Percentiles rank a stretch among this genome's conserved stretches.
Evolutionary conservation across 2,888 invertebrate genomes (phyloP).

Genomic region (Macroteleia sp.): DNA sequence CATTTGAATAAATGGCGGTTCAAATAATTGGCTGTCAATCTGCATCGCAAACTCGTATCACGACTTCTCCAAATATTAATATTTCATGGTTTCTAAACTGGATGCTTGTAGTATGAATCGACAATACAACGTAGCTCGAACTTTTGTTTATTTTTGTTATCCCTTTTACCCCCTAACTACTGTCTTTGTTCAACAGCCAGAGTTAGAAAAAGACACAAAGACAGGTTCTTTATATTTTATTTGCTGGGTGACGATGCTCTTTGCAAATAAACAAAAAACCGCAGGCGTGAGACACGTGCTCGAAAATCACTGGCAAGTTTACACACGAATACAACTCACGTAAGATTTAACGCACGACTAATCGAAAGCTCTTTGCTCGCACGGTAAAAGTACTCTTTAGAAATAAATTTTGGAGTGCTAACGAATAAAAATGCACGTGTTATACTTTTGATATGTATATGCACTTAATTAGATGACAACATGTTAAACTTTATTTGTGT

Average conservation of each 20-base stretch:
- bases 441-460: too few species aligned
- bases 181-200: background rate
- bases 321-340: slow-evolving; percentile 38
- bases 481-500: too few species aligned
- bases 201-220: background rate
- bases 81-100: background rate
- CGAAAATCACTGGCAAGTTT: slow-evolving; percentile 29
- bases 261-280: slow-evolving; percentile 39
- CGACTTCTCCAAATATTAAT: slow-evolving; percentile 15
- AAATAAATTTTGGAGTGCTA: slow-evolving; percentile 28
- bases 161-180: too few species aligned
- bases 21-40: slow-evolving; percentile 49
- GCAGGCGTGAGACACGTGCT: slow-evolving; percentile 43
- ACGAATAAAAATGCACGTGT: slow-evolving; percentile 28
- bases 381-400: slow-evolving; percentile 11
- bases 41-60: slow-evolving; percentile 9
- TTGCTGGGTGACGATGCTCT: slow-evolving; percentile 13
- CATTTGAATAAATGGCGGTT: slow-evolving; percentile 34
- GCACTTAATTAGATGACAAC: too few species aligned
- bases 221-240: background rate
- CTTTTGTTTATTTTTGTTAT: background rate
- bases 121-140: background rate
- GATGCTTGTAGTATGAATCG: slow-evolving; percentile 31
- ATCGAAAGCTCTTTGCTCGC: slow-evolving; percentile 39
- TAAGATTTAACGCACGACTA: slow-evolving; percentile 59